Conservation (phyloP, 2,113 vertebrate genomes). For the Podiceps cristatus region DNA sequence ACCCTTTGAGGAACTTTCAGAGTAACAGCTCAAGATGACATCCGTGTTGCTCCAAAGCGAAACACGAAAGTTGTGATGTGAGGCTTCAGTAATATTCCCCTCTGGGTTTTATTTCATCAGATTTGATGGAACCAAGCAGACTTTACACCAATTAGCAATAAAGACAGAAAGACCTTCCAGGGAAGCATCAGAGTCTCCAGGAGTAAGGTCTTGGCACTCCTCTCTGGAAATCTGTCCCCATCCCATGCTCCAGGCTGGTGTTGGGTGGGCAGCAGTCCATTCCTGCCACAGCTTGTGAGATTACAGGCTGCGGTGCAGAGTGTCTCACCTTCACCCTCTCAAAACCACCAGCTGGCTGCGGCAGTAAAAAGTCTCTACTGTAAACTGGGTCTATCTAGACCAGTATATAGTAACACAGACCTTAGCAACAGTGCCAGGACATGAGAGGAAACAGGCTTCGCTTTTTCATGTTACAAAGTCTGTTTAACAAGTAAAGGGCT, state of each 20-base stretch:
- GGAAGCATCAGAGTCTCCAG: background rate
- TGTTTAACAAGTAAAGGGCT: background rate
- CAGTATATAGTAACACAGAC: background rate
- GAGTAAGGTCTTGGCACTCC: background rate
- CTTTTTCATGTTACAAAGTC: background rate
- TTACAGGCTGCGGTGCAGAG: background rate
- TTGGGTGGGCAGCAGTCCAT: background rate
- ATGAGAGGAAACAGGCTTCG: background rate
- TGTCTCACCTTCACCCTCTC: background rate
- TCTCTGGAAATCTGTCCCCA: background rate
- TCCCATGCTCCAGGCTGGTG: background rate
- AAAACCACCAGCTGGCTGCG: background rate
- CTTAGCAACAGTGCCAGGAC: background rate
- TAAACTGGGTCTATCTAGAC: background rate
- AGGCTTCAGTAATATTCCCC: background rate
- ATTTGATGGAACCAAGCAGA: background rate
- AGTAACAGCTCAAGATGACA: background rate
- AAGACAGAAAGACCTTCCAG: background rate
- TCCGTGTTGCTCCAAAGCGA: background rate
- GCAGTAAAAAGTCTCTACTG: background rate
- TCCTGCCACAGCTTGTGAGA: background rate
- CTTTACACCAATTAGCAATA: background rate
- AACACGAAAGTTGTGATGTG: background rate
- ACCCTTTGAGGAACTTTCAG: background rate
- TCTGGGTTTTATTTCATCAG: background rate